These are phyloP conservation scores for Pangasius mekongensis DNA, from an alignment of 2,797 vertebrate genomes.

Conservation along the genomic window DNA sequence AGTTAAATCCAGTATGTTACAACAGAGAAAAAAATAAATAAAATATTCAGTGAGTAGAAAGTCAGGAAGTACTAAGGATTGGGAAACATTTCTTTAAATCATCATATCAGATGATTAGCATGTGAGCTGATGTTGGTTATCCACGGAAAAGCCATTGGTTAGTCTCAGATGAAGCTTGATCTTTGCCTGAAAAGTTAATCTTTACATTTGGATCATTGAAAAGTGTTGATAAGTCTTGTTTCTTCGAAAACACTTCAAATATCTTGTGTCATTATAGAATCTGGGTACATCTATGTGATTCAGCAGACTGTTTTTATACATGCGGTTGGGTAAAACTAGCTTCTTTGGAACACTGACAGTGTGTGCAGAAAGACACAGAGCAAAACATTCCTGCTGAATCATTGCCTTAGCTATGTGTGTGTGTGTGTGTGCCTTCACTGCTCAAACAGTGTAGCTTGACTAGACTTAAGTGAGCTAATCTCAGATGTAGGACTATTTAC, in stretches of 20 bases:
- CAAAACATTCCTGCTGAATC: constrained; percentile 46
- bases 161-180: not conserved
- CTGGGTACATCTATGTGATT: not conserved
- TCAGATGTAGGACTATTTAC: not conserved
- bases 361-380: not conserved
- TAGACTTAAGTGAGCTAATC: not conserved
- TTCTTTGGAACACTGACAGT: not conserved
- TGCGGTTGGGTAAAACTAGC: not conserved
- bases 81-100: not conserved
- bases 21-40: not conserved
- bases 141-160: not conserved
- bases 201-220: not conserved
- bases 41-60: not conserved
- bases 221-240: not conserved
- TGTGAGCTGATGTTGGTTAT: not conserved
- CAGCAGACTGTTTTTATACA: not conserved
- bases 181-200: not conserved
- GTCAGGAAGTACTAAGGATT: not conserved
- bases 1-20: not conserved
- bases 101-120: not conserved
- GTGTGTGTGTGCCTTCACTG: not conserved
- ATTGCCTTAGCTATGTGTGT: constrained; percentile 23
- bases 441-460: not conserved
- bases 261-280: not conserved
- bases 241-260: not conserved